Base-by-base conservation (phyloP, 2,797 vertebrate species). In the Notolepis coatsorum region DNA sequence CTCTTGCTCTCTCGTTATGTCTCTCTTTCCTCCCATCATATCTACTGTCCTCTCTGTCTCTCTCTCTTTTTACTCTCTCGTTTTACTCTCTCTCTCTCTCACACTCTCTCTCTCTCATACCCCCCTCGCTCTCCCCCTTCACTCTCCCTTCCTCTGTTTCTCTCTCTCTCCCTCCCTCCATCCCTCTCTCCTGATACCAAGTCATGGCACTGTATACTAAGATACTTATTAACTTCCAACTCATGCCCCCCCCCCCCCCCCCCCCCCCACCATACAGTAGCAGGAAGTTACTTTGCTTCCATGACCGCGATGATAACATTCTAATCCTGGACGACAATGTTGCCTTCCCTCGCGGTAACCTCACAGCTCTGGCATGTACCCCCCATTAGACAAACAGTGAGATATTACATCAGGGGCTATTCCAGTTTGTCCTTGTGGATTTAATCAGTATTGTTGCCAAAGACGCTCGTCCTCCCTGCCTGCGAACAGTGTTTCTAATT, bases 261-360 rank as follows among this genome's bases (percentile, higher is more conserved):
- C n/a, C n/a, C n/a, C n/a, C n/a, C n/a, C n/a, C n/a, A n/a, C n/a
- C n/a, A n/a, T n/a, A n/a, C n/a, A n/a, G n/a, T n/a, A 75, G 57
- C 61, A 78, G 81, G 80, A 85, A 79, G 52, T 66, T n/a, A 48
- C 68, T 53, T 48, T 71, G 73, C 85, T 86, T 79, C 77, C 21
- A 5, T 53, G 25, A 18, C 48, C 55, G 47, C 55, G 71, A 78
- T 57, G 71, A 78, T 81, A 75, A 15, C 31, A 15, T 33, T 35
- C 48, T 60, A 42, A 63, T 62, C 42, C 39, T 5, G 6, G 24
- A 39, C 21, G 23, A 53, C 74, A 55, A 53, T 42, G 49, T 61
- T 43, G 21, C 18, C 41, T 71, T n/a, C 50, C 56, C 33, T 56
- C 13, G 10, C 39, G 49, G 56, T 59, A 23, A 24, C 66, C 23